phyloP scores from a whole-genome alignment of 2,797 vertebrate species.

The Microtus agrestis region DNA sequence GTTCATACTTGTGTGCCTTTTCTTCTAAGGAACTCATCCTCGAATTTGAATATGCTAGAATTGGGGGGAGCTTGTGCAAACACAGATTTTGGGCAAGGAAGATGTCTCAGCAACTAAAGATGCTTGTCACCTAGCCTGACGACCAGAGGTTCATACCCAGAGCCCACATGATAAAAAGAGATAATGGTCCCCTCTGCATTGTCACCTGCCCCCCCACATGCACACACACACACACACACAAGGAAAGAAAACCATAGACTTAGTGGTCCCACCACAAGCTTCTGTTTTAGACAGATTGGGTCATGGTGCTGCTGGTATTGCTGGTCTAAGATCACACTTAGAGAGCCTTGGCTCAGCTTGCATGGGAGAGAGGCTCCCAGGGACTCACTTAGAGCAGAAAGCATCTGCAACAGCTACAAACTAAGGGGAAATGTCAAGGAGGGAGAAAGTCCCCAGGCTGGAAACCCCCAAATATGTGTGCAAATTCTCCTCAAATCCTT shows the following conservation, averaged over 20 bases:
- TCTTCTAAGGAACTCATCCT: neutral
- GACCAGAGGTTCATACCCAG: neutral
- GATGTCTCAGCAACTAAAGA: neutral
- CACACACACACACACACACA: neutral
- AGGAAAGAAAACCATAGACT: neutral
- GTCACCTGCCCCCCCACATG: neutral
- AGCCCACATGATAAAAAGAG: too few species aligned
- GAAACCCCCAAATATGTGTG: neutral
- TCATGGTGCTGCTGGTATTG: neutral
- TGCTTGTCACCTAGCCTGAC: neutral
- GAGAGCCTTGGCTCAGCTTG: neutral
- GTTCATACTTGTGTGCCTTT: neutral
- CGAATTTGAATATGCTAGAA: neutral
- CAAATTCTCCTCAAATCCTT: constrained; percentile 19
- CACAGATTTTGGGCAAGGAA: neutral
- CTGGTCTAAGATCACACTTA: neutral
- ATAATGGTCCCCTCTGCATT: neutral
- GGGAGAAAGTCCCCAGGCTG: neutral
- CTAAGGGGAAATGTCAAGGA: neutral
- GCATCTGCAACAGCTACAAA: neutral
- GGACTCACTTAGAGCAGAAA: neutral
- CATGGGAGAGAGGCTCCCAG: neutral
- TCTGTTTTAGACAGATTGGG: neutral
- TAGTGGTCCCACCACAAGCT: neutral
- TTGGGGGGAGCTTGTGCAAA: constrained; percentile 12